Evolutionary conservation across 2,888 invertebrate species (phyloP), one percentile per base, ranked within the genome.

Genomic region (Halocaridina rubra): DNA sequence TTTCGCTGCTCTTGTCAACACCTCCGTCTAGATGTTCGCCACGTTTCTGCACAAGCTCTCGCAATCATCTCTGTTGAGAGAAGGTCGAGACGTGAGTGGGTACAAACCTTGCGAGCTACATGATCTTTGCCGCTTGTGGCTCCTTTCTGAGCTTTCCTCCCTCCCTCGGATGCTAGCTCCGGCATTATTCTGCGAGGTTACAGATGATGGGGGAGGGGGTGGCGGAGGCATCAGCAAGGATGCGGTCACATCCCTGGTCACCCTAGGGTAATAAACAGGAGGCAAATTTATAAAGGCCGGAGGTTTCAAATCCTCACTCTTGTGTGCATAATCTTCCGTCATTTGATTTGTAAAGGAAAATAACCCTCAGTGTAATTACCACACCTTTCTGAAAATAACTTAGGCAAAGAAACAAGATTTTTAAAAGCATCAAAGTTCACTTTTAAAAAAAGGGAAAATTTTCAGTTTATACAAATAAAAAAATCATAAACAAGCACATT

Each of bases 51-150:
- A n/a, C n/a, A n/a, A n/a, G n/a, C n/a, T n/a, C n/a, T n/a, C n/a
- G n/a, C n/a, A n/a, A 71, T 33, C 57, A 78, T 22, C 29, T 61
- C 82, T 71, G 82, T 33, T 59, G 59, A 78, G 64, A 78, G 72
- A 59, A 19, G 39, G 13, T 72, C 64, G 82, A 84, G 33, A 24
- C 46, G 39, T 84, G 76, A 84, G 82, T 84, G 82, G 81, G 78
- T 84, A 84, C 82, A 84, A 84, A 84, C 82, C 82, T 84, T 84
- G 77, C 77, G 82, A 77, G 71, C 82, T 84, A 84, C 82, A 84
- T 77, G 82, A 72, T 77, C 82, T 78, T 84, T 84, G 82, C 72
- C 82, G 77, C 82, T 84, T 84, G 75, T 77, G 74, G 77, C 82
- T 27, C 59, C 71, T 46, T 57, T 84, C 82, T 72, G 82, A 46